Evolutionary conservation across 1,140 invertebrate genomes (phyloP).

Genomic region (Trachelipus rathkii): DNA sequence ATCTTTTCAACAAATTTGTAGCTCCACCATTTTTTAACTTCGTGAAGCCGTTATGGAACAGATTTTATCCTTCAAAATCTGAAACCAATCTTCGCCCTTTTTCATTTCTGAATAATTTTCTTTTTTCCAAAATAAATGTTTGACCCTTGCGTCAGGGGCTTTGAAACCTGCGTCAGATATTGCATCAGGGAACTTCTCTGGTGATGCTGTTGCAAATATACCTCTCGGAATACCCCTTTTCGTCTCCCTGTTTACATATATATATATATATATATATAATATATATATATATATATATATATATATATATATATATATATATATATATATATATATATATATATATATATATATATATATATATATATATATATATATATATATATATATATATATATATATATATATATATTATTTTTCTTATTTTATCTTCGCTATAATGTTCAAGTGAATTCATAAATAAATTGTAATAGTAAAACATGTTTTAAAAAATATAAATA

Average conservation of each 20-base stretch:
- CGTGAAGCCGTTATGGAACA: not conserved
- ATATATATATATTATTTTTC: too few species aligned
- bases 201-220: not conserved
- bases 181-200: not conserved
- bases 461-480: too few species aligned
- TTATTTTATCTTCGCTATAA: too few species aligned
- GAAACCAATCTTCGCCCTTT: not conserved
- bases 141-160: not conserved
- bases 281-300: constrained; percentile 8
- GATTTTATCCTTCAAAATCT: not conserved
- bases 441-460: too few species aligned
- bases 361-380: not conserved
- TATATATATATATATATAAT: constrained; percentile 5
- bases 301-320: constrained; percentile 14
- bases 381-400: not conserved
- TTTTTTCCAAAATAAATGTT: not conserved
- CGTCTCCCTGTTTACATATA: not conserved
- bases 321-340: constrained; percentile 10
- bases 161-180: not conserved
- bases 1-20: too few species aligned
- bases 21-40: too few species aligned
- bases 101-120: not conserved
- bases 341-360: constrained; percentile 20
- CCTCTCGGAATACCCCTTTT: not conserved
- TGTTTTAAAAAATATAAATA: too few species aligned